Evolutionary conservation across 2,797 vertebrate species (phyloP).

Genomic region (Periophthalmus magnuspinnatus): DNA sequence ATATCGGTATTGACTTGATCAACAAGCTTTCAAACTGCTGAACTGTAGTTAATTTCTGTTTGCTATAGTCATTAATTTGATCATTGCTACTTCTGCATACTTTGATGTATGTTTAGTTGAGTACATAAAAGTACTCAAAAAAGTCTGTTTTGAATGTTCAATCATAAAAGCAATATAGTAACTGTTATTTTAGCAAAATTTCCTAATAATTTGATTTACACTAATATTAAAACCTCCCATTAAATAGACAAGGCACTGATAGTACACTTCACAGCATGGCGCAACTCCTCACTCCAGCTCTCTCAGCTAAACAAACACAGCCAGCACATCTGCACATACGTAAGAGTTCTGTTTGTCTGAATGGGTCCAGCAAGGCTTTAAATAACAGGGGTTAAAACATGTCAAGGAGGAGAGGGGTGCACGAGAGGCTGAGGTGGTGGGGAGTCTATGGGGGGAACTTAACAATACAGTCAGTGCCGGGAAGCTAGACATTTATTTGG

Average conservation of each 20-base stretch:
- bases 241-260: slow-evolving; percentile 18
- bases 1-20: no score
- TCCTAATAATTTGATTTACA: slow-evolving; percentile 6
- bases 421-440: slow-evolving; percentile 12
- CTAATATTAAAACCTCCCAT: slow-evolving; percentile 30
- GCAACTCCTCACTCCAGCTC: slow-evolving; percentile 36
- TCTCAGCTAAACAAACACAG: slow-evolving; percentile 66
- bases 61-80: no score
- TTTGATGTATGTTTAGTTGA: no score
- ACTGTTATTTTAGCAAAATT: no score
- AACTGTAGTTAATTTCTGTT: no score
- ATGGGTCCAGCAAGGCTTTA: slow-evolving; percentile 42
- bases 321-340: slow-evolving; percentile 29
- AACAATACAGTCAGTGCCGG: slow-evolving; percentile 36
- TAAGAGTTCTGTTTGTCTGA: slow-evolving; percentile 32
- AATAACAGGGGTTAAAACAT: slow-evolving; percentile 52
- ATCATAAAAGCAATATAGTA: no score
- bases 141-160: no score
- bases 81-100: no score
- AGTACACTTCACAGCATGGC: slow-evolving; percentile 21
- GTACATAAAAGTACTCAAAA: no score
- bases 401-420: slow-evolving; percentile 24
- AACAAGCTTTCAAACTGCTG: no score
- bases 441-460: slow-evolving; percentile 4
- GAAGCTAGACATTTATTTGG: slow-evolving; percentile 45